Conservation (phyloP, 2,797 vertebrate genomes). For the Lycodopsis pacificus region DNA sequence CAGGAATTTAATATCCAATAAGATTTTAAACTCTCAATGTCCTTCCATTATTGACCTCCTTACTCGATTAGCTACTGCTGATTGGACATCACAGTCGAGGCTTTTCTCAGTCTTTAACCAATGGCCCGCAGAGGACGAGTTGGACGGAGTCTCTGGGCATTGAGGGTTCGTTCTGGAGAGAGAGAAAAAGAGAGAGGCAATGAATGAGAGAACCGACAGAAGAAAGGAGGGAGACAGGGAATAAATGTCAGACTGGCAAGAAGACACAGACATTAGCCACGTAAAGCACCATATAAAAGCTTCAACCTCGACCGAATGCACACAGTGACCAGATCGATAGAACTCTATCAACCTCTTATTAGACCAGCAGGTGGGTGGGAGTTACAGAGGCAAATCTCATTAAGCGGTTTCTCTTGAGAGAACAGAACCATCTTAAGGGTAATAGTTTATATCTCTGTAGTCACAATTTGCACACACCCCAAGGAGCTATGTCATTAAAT, state of each 20-base stretch:
- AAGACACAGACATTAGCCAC: slow-evolving; percentile 62
- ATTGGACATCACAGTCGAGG: slow-evolving; percentile 48
- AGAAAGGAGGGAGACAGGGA: slow-evolving; percentile 31
- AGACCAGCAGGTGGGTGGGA: slow-evolving; percentile 42
- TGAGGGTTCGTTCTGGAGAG: slow-evolving; percentile 52
- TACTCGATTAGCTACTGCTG: slow-evolving; percentile 39
- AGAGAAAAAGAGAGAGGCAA: slow-evolving; percentile 36
- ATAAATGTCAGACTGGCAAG: slow-evolving; percentile 46
- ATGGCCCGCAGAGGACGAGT: slow-evolving; percentile 37
- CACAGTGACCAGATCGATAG: slow-evolving; percentile 71
- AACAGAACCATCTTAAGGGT: slow-evolving; percentile 19
- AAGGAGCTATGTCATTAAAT: slow-evolving; percentile 5
- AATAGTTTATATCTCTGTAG: slow-evolving; percentile 12
- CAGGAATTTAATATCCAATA: slow-evolving; percentile 66
- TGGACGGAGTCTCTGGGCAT: slow-evolving; percentile 38
- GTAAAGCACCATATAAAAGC: slow-evolving; percentile 66
- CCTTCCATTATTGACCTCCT: slow-evolving; percentile 52
- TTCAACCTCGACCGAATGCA: slow-evolving; percentile 53
- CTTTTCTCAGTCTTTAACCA: slow-evolving; percentile 45
- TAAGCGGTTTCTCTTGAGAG: slow-evolving; percentile 26
- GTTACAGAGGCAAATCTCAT: slow-evolving; percentile 48
- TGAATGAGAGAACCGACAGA: slow-evolving; percentile 41
- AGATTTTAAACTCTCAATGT: slow-evolving; percentile 51
- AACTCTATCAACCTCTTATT: slow-evolving; percentile 72
- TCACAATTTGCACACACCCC: slow-evolving; percentile 9